phyloP scores from a whole-genome alignment of 1,140 invertebrate genomes.

The Sarcophaga bullata region DNA sequence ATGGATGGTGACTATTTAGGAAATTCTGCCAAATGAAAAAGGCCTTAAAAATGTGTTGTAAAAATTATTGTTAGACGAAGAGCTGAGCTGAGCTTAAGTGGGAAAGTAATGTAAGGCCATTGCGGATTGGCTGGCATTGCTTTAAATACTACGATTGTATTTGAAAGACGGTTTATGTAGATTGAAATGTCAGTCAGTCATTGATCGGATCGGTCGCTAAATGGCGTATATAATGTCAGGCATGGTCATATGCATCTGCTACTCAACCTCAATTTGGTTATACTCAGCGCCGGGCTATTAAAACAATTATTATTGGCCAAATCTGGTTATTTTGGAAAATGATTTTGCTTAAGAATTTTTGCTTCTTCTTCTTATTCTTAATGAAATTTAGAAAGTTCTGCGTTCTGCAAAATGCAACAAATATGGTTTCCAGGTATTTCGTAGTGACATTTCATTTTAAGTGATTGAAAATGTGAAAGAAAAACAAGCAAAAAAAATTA shows the following conservation, averaged over 20 bases:
- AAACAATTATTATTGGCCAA: constrained; percentile 10
- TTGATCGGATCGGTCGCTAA: neutral
- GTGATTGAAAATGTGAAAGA: neutral
- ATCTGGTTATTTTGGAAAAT: neutral
- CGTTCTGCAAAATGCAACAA: neutral
- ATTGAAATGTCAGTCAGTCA: constrained; percentile 37
- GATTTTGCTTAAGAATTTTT: neutral
- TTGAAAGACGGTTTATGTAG: constrained; percentile 32
- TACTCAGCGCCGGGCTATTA: neutral
- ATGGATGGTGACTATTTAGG: constrained; percentile 12
- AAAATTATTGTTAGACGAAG: constrained; percentile 15
- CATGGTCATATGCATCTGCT: too few species aligned
- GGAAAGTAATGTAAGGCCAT: neutral
- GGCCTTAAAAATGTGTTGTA: constrained; percentile 32
- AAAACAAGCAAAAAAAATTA: neutral
- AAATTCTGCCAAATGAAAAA: constrained; percentile 25
- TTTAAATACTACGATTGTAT: neutral
- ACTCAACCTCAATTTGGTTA: neutral
- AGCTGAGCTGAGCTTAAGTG: neutral
- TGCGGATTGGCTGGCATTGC: neutral
- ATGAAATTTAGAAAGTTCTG: constrained; percentile 10
- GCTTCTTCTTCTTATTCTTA: neutral
- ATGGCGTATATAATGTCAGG: too few species aligned
- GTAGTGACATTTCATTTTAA: neutral
- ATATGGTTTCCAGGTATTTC: neutral